Percentiles rank a stretch among this genome's conserved stretches.
These are phyloP conservation scores for Rhinoderma darwinii DNA, from an alignment of 2,113 vertebrate species.

Conservation along the genomic window DNA sequence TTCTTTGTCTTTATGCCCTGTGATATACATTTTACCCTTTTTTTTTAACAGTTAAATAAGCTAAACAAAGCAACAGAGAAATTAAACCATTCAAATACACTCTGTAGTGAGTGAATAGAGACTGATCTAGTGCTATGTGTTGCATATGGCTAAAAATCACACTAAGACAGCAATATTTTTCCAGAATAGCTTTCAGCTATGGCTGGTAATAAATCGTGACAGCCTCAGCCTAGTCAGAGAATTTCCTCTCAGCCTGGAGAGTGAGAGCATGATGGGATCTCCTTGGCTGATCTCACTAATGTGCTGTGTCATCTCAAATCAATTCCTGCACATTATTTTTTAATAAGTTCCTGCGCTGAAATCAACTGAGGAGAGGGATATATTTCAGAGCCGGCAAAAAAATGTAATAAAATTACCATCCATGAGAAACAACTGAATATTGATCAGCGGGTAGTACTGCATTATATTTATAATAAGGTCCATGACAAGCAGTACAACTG, in stretches of 20 bases:
- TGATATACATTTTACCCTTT: no score
- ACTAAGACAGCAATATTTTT: constrained; percentile 13
- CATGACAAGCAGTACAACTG: background rate
- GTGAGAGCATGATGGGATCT: constrained; percentile 34
- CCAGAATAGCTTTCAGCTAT: background rate
- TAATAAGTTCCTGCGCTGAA: constrained; percentile 54
- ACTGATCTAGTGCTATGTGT: background rate
- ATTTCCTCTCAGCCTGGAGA: constrained; percentile 6
- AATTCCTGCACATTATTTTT: constrained; percentile 50
- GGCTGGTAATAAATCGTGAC: constrained; percentile 29
- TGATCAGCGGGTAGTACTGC: background rate
- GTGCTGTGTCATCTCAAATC: constrained; percentile 49
- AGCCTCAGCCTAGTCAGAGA: background rate
- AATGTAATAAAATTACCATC: constrained; percentile 34
- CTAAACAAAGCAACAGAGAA: no score
- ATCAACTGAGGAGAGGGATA: constrained; percentile 11
- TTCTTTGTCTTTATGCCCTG: no score
- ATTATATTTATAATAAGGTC: background rate
- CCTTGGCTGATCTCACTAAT: constrained; percentile 39
- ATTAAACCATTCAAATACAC: background rate
- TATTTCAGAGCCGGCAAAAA: constrained; percentile 37
- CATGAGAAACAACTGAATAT: constrained; percentile 18
- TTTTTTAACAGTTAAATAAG: no score
- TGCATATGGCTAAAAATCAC: constrained; percentile 32
- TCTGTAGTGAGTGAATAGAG: background rate